Evolutionary conservation across 2,113 vertebrate species (phyloP).

Genomic region (Centropristis striata): DNA sequence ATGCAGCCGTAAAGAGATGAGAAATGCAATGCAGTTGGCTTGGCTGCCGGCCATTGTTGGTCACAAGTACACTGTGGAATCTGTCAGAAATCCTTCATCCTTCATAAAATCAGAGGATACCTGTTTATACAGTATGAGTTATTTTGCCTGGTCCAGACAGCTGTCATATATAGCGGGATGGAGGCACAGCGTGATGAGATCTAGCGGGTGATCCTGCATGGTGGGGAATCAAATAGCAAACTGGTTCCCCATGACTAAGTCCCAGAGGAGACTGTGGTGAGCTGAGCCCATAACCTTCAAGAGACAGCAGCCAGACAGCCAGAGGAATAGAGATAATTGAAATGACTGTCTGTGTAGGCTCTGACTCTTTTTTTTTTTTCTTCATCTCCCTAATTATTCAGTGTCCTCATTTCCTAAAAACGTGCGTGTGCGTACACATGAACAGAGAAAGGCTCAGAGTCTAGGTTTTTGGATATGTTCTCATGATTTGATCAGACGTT

Average conservation of each 20-base stretch:
- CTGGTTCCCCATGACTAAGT: conserved; percentile 47
- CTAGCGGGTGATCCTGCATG: conserved; percentile 3
- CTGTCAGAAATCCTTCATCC: neutral
- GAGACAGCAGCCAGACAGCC: conserved; percentile 65
- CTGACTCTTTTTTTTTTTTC: conserved; percentile 32
- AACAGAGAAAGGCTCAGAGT: conserved; percentile 25
- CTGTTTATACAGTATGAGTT: neutral
- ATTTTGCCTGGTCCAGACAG: neutral
- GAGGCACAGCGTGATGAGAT: neutral
- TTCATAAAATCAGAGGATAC: neutral
- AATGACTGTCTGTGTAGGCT: conserved; percentile 63
- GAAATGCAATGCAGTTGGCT: conserved; percentile 10
- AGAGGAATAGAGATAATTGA: conserved; percentile 73
- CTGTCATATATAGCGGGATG: neutral
- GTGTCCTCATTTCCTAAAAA: conserved; percentile 68
- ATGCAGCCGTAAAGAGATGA: conserved; percentile 36
- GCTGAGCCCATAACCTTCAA: conserved; percentile 65
- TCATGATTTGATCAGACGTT: conserved; percentile 33
- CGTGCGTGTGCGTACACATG: conserved; percentile 16
- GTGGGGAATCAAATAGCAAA: conserved; percentile 48
- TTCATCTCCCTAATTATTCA: conserved; percentile 73
- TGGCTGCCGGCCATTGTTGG: neutral
- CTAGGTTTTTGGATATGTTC: conserved; percentile 25
- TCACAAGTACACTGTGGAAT: neutral
- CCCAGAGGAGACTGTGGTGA: conserved; percentile 50